Evolutionary conservation across 2,113 vertebrate species (phyloP).

Genomic region (Neomonachus schauinslandi): DNA sequence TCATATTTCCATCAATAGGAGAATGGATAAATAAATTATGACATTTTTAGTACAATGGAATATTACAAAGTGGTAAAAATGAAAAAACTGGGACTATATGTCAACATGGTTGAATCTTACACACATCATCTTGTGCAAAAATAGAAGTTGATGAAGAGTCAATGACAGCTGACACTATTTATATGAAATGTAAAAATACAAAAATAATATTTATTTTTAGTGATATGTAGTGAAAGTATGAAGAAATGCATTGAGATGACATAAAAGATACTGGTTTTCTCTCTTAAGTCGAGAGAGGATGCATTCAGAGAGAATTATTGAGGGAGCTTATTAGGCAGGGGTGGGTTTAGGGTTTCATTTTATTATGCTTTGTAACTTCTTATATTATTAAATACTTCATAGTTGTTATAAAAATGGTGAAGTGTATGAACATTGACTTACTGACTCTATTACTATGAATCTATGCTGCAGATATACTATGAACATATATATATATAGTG

Average conservation of each 20-base stretch:
- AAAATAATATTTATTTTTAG: background rate
- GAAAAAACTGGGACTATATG: background rate
- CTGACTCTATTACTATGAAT: background rate
- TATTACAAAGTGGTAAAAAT: background rate
- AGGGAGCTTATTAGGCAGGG: background rate
- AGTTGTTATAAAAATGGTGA: background rate
- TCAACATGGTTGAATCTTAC: background rate
- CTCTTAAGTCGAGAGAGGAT: background rate
- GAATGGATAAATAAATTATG: background rate
- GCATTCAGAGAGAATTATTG: background rate
- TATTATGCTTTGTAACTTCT: background rate
- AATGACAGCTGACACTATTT: background rate
- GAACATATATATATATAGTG: background rate
- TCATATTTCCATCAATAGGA: background rate
- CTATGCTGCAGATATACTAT: background rate
- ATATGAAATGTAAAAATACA: background rate
- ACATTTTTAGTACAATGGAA: background rate
- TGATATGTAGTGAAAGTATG: background rate
- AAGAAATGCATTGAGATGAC: background rate
- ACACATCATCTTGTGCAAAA: background rate
- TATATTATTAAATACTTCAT: background rate
- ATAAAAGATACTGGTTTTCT: background rate
- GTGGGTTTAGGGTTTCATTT: background rate
- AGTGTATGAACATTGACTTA: background rate
- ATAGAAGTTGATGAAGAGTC: background rate